Base-by-base conservation (phyloP, 2,797 vertebrate species). In the Picus viridis region DNA sequence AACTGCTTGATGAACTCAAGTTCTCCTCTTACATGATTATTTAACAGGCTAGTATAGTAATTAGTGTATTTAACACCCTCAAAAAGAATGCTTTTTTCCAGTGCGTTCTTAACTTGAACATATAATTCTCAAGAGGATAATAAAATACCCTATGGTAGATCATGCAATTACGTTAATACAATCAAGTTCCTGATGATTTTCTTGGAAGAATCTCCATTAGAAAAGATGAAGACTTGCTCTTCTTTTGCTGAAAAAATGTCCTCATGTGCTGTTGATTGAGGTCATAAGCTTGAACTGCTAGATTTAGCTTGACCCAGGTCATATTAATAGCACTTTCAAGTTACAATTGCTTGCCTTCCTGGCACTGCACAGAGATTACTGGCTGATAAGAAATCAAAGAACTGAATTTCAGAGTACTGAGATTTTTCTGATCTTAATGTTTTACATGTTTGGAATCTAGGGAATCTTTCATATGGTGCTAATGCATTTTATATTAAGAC, bases 351-450 rank as follows among this genome's bases (percentile, higher is more conserved):
- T 84, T 93, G 74, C 77, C 32, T 89, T 94, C 68, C 83, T 84
- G 58, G 41, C 20, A 88, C 74, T 88, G 34, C 72, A 79, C 15
- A 84, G 87, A 64, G 80, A 77, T 90, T 63, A 63, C 57, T 88
- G 69, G 24, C 68, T 85, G 92, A 91, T 89, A 93, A 77, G 65
- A 91, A 94, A 85, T 94, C 86, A 96, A 96, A 96, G 65, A 84
- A 47, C 22, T n/a, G 53, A 81, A 81, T 93, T 93, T 90, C 86
- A 68, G 80, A 96, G 80, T 71, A 39, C 77, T 47, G 86, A 94
- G 89, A 79, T 91, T 73, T 94, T 93, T 83, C 77, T 81, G 59
- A 89, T 95, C 70, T 93, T 72, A 54, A 65, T 92, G 71, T 93
- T 96, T 91, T 76, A 82, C 26, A 1, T 77, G 64, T 95, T 92